Base-by-base conservation (phyloP, 2,797 vertebrate genomes). In the Enteromius thamalakanensis region DNA sequence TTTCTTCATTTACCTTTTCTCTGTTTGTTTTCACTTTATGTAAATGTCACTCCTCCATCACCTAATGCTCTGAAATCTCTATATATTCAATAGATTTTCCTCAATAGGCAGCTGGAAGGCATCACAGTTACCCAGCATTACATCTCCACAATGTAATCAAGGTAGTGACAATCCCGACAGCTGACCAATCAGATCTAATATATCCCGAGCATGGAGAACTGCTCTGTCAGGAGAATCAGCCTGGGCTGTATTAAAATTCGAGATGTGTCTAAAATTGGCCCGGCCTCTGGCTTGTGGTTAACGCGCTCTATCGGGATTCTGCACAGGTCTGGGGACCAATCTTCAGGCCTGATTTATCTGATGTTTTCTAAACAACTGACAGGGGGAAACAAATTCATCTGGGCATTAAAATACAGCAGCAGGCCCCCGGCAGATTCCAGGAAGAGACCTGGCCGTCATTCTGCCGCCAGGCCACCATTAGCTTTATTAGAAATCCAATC, bases 281-380 rank as follows among this genome's bases (percentile, higher is more conserved):
- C 78, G 76, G 86, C 86, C 83, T 84, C 75, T 86, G 78, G 84
- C 83, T 88, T 82, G 85, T 85, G 87, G 85, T 87, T 89, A 83
- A 83, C 87, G 72, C 65, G 47, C 85, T 85, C 89, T 84, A 89
- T 92, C 87, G 84, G 86, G 87, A 90, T 91, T 89, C 90, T 87
- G 87, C 84, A 86, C 87, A 84, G 87, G 85, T 87, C 85, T 80
- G 58, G 60, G 42, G 76, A 84, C 78, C 88, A 86, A 87, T 91
- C 85, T 79, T 88, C 89, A 76, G 76, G 76, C 62, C 83, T 89
- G 90, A 93, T 92, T 92, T 91, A 93, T 91, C 88, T 90, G 87
- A 88, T 90, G 88, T 90, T 93, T 93, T 91, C 87, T 89, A 89
- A 91, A 91, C 83, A 85, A 89, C 82, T 91, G 91, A 92, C 90